These are phyloP conservation scores for Oxycera nigricornis DNA, from an alignment of 2,888 invertebrate genomes.

Conservation along the genomic window DNA sequence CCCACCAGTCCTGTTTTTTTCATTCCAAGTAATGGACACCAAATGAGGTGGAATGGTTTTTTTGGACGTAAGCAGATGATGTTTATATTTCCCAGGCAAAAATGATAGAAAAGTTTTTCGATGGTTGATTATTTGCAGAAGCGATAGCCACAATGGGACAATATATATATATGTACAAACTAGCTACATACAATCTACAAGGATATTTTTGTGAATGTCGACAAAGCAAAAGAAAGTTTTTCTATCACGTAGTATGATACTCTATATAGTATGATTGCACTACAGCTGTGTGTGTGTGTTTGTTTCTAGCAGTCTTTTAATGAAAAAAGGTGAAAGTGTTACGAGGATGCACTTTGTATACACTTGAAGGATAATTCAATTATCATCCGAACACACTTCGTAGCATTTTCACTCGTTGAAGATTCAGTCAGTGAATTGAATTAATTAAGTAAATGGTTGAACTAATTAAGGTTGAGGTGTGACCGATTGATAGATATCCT, in stretches of 20 bases:
- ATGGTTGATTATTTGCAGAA: conserved; percentile 29
- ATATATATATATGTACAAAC: neutral
- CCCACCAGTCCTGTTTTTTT: conserved; percentile 86
- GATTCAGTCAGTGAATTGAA: neutral
- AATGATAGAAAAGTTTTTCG: conserved; percentile 32
- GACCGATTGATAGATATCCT: too few species aligned
- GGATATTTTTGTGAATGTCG: neutral
- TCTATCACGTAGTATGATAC: conserved; percentile 1
- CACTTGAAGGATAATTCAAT: conserved; percentile 15
- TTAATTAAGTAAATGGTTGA: neutral
- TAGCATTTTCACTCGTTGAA: neutral
- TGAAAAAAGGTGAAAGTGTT: neutral
- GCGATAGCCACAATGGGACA: neutral
- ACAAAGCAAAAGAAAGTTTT: conserved; percentile 8
- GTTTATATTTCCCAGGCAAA: too few species aligned
- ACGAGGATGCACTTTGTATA: neutral
- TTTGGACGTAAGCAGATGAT: neutral
- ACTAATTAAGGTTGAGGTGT: neutral
- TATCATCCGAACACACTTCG: neutral
- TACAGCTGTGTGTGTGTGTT: neutral
- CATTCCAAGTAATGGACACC: neutral
- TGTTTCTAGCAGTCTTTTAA: neutral
- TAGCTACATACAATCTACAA: neutral
- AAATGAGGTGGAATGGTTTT: neutral
- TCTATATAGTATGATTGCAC: neutral